These are phyloP conservation scores for Zosterops hypoxanthus DNA, from an alignment of 2,113 vertebrate species.

Conservation along the genomic window DNA sequence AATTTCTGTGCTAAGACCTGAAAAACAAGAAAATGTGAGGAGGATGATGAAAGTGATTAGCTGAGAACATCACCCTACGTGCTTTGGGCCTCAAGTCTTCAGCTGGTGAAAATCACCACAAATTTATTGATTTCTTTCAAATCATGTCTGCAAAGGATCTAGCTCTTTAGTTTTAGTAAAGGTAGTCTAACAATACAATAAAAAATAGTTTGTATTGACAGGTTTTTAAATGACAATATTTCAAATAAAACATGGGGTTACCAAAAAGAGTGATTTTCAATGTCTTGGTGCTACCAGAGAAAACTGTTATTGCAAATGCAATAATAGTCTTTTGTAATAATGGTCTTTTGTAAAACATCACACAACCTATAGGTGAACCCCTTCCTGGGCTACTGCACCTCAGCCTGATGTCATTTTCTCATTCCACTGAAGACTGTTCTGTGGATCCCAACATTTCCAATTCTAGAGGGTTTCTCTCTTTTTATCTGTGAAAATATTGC, in stretches of 20 bases:
- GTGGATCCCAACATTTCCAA: neutral
- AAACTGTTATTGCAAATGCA: neutral
- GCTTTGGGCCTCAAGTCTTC: neutral
- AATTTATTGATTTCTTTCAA: neutral
- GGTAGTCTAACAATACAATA: neutral
- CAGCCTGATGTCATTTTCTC: neutral
- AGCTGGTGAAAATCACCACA: neutral
- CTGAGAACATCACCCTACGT: fast-evolving
- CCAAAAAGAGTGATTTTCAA: neutral
- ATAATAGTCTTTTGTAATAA: no score
- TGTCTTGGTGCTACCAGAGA: neutral
- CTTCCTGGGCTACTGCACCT: neutral
- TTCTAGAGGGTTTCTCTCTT: neutral
- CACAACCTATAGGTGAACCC: neutral
- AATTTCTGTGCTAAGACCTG: neutral
- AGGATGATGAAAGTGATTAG: neutral
- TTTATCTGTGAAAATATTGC: neutral
- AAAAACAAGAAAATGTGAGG: neutral
- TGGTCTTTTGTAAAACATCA: neutral
- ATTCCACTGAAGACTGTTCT: neutral
- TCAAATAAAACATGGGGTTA: neutral
- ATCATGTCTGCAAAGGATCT: neutral
- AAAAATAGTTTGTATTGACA: neutral
- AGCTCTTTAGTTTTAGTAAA: neutral
- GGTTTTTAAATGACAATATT: neutral